Conservation (phyloP, 1,140 invertebrate species). For the Lepidurus arcticus region DNA sequence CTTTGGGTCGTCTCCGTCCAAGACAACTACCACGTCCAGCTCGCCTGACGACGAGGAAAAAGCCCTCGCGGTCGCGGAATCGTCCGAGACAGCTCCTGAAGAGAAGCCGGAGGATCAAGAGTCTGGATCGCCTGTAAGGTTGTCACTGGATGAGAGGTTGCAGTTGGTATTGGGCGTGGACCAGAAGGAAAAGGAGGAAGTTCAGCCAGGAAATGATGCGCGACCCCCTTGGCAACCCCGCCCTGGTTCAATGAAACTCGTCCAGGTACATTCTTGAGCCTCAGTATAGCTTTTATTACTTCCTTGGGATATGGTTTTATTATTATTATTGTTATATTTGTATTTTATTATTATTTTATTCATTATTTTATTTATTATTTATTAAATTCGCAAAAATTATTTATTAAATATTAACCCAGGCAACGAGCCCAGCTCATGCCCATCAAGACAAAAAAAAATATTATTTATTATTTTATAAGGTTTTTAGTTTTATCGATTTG, state of each 20-base stretch:
- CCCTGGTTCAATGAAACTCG: constrained; percentile 4
- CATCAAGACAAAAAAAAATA: too few relatives aligned
- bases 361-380: too few relatives aligned
- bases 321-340: not conserved
- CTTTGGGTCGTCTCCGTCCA: not conserved
- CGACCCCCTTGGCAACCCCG: not conserved
- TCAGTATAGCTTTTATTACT: not conserved
- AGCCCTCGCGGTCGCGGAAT: not conserved
- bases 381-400: too few relatives aligned
- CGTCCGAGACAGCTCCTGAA: not conserved
- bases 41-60: not conserved
- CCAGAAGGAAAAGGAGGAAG: constrained; percentile 8
- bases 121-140: not conserved
- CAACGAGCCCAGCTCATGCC: too few relatives aligned
- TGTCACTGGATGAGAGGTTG: not conserved
- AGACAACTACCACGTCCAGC: not conserved
- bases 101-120: not conserved
- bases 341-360: not conserved
- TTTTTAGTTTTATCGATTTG: not conserved
- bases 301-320: not conserved
- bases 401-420: too few relatives aligned
- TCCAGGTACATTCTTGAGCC: not conserved
- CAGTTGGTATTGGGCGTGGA: not conserved
- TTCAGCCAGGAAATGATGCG: not conserved
- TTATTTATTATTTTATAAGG: not conserved